Base-by-base conservation (phyloP, 2,888 invertebrate genomes). In the Bursaphelenchus okinawaensis region DNA sequence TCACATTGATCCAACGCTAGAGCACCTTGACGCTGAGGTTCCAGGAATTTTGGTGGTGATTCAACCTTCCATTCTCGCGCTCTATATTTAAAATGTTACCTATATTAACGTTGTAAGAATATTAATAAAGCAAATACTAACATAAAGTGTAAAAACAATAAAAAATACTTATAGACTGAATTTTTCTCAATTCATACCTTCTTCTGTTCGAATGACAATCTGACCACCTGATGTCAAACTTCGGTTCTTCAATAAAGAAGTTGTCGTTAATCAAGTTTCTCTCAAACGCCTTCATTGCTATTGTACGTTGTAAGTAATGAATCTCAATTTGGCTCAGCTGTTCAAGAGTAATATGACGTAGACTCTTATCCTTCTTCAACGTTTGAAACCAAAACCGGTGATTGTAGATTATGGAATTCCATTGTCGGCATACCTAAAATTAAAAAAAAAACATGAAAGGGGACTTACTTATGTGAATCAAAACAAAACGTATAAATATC, bases 321-420 rank as follows among this genome's bases (percentile, higher is more conserved):
- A 59, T n/a, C 19, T 31, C 50, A n/a, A 59, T 16, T 40, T 50
- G 8, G 2, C 16, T 50, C 50, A 59, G 22, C n/a, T 59, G 55
- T 20, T n/a, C 6, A 12, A 40, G 40, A 1, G 40, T n/a, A 40
- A 40, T 12, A 40, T 16, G n/a, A 1, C 40, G 16, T 40, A 40
- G 40, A 16, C n/a, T 40, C 16, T 40, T 40, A 6, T 12, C 12
- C 12, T 12, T 16, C 6, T n/a, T 12, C n/a, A 40, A 59, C 24
- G n/a, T 51, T 24, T 59, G 51, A 20, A 59, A 23, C 60, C 60
- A 59, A 57, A 59, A 59, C 16, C 52, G 22, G 22, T 59, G 60
- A n/a, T 31, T 51, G 60, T 26, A 40, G 8, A 29, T 27, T 16
- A 59, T 4, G 19, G 20, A 16, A 22, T 59, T 22, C 60, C 60